These are phyloP conservation scores for Urechis unicinctus DNA, from an alignment of 2,888 invertebrate species.

Conservation along the genomic window DNA sequence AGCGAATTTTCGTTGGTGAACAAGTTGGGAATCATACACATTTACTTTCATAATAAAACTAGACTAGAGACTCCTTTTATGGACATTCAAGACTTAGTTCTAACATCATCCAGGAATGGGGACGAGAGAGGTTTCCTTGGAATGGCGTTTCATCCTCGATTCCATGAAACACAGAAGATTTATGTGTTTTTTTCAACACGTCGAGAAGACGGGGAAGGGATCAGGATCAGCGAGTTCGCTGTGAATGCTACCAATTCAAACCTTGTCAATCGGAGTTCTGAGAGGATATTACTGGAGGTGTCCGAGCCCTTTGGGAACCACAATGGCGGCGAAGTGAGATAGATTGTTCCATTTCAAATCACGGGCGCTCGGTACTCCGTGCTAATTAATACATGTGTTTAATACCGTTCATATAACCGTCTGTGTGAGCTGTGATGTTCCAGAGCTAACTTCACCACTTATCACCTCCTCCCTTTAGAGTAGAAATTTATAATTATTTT, in stretches of 20 bases:
- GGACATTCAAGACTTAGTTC: constrained; percentile 23
- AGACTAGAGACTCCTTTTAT: constrained; percentile 27
- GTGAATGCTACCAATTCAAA: constrained; percentile 25
- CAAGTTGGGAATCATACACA: constrained; percentile 35
- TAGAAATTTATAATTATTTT: no score
- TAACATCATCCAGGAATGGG: constrained; percentile 18
- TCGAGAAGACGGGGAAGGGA: background rate
- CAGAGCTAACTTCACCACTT: no score
- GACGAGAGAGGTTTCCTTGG: constrained; percentile 37
- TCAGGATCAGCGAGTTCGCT: constrained; percentile 17
- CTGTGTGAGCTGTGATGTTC: no score
- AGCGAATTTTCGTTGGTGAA: constrained; percentile 38
- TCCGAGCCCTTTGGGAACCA: constrained; percentile 40
- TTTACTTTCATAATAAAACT: constrained; percentile 27
- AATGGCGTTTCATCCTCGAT: constrained; percentile 39
- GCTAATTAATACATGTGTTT: no score
- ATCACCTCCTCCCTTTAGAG: no score
- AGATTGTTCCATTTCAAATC: background rate
- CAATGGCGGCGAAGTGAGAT: constrained; percentile 44
- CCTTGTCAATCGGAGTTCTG: constrained; percentile 23
- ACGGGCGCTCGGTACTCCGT: no score
- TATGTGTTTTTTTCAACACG: constrained; percentile 35
- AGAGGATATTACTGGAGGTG: constrained; percentile 33
- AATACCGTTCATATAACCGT: no score
- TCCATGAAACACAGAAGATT: constrained; percentile 30